Evolutionary conservation across 1,140 invertebrate genomes (phyloP).

Genomic region (Dendroctonus ponderosae): DNA sequence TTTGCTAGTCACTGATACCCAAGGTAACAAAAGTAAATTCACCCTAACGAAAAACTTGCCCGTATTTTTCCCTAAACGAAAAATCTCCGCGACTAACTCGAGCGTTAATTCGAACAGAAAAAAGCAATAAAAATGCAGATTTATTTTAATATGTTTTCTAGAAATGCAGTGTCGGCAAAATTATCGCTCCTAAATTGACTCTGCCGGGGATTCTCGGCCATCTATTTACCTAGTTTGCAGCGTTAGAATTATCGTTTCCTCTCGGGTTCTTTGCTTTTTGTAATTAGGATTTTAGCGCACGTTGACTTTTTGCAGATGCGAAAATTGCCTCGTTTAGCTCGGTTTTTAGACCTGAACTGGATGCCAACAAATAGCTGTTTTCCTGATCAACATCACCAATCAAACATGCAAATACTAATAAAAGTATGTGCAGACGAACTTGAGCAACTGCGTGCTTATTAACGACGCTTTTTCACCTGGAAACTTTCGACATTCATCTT

Average conservation of each 20-base stretch:
- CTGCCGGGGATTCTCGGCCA: slow-evolving; percentile 31
- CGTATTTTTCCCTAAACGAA: slow-evolving; percentile 19
- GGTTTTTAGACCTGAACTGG: no score
- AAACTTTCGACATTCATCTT: no score
- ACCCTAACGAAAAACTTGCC: slow-evolving; percentile 5
- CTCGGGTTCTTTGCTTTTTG: slow-evolving; percentile 25
- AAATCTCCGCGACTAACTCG: slow-evolving; percentile 21
- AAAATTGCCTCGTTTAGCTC: neutral
- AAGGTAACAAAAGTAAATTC: neutral
- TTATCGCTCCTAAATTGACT: slow-evolving; percentile 33
- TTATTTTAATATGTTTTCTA: slow-evolving; percentile 34
- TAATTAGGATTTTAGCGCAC: slow-evolving; percentile 25
- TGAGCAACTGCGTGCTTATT: no score
- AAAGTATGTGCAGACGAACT: no score
- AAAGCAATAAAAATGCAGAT: slow-evolving; percentile 34
- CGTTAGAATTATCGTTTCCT: slow-evolving; percentile 27
- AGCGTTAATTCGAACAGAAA: slow-evolving; percentile 31
- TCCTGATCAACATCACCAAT: no score
- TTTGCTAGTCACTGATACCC: no score
- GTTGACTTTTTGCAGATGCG: slow-evolving; percentile 25
- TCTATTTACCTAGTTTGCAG: slow-evolving; percentile 34
- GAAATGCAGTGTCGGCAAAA: slow-evolving; percentile 34
- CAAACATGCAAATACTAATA: no score
- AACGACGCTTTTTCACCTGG: no score
- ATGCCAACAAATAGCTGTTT: no score